Base-by-base conservation (phyloP, 1,140 invertebrate genomes). In the Drosophila burlai region DNA sequence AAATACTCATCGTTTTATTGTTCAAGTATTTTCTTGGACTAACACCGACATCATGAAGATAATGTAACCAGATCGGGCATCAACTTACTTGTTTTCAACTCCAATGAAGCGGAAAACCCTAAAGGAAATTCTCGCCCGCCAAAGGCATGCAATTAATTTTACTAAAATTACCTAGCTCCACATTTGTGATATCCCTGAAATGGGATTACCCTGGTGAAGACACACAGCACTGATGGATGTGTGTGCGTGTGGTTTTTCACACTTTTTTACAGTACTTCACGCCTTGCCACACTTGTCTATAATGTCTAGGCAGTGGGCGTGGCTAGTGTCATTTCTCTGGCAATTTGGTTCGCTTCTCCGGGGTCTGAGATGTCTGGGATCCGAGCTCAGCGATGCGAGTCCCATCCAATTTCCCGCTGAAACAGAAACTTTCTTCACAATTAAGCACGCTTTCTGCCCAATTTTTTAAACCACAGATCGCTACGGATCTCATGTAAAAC, bases 401-500 rank as follows among this genome's bases (percentile, higher is more conserved):
- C 75, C 42, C 49, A 75, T 68, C 34, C 50, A 78, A 78, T 79
- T 71, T 78, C 66, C 60, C 65, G 24, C 31, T 73, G 76, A 47
- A 73, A 84, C 31, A 66, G 76, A 54, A 80, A 84, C 81, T 90
- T 91, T 81, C 81, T 80, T 85, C 40, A 43, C 75, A 90, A 90
- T 90, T 90, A 85, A 91, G 72, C 85, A 90, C 85, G 85, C 86
- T 90, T 90, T 90, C 80, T 80, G 85, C 85, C 73, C 86, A 90
- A 91, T 91, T 90, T 82, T 82, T 87, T 72, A 61, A 45, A 66
- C 40, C 47, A 40, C 16, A 9, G 16, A 49, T 57, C 79, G 77
- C 81, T 77, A 84, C 73, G 82, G 82, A 85, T 86, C 50, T 75
- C 72, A 76, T 91, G 85, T 91, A 90, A 90, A 76, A 73, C 71